Evolutionary conservation across 2,888 invertebrate genomes (phyloP).

Genomic region (Ametastegia equiseti): DNA sequence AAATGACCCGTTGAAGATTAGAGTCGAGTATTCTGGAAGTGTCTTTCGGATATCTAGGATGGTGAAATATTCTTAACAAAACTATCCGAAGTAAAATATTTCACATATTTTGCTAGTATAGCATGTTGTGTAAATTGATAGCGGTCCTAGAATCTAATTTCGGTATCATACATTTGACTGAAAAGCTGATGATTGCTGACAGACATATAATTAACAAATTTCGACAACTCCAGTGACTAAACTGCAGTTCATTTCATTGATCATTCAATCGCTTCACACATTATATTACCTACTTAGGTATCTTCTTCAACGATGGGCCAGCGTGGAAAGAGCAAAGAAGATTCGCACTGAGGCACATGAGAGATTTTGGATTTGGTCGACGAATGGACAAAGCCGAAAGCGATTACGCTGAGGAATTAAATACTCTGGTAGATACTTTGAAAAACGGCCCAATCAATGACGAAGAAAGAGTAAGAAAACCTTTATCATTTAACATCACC

Average conservation of each 20-base stretch:
- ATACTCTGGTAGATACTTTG: slow-evolving; percentile 72
- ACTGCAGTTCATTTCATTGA: neutral
- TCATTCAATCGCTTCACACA: neutral
- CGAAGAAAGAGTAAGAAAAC: slow-evolving; percentile 71
- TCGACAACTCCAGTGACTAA: neutral
- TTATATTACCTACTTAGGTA: no score
- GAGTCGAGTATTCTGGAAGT: no score
- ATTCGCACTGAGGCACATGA: slow-evolving; percentile 81
- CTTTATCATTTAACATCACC: no score
- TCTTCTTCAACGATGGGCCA: slow-evolving; percentile 83
- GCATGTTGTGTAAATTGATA: no score
- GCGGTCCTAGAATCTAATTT: no score
- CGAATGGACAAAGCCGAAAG: slow-evolving; percentile 79
- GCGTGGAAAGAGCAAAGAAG: slow-evolving; percentile 83
- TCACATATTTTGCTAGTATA: no score
- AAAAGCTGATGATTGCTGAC: neutral
- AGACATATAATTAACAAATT: neutral
- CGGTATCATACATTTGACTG: neutral
- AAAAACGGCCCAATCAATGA: slow-evolving; percentile 76
- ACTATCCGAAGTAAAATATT: no score
- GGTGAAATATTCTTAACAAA: no score
- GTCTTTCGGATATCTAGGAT: no score
- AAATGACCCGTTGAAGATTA: no score
- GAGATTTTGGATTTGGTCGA: slow-evolving; percentile 85
- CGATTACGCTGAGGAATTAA: slow-evolving; percentile 74